Percentiles rank a stretch among this genome's conserved stretches.
Conservation (phyloP, 1,140 invertebrate genomes). For the Bombus difficillimus region DNA sequence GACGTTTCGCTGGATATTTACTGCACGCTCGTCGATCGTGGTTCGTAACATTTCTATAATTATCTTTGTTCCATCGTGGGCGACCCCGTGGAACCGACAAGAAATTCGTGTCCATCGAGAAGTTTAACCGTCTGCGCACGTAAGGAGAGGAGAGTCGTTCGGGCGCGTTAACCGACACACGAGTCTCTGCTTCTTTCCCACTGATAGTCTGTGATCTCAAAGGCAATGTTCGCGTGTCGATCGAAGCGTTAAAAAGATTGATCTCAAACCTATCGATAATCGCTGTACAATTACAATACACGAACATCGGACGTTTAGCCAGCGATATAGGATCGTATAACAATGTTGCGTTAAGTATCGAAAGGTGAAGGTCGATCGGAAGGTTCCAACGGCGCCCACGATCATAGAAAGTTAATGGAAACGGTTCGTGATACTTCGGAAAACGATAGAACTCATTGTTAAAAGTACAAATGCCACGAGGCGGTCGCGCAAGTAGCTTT, state of each 20-base stretch:
- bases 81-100: neutral
- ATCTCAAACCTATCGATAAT: neutral
- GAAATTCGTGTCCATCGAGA: neutral
- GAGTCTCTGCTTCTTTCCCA: neutral
- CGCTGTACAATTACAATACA: neutral
- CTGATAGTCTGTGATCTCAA: neutral
- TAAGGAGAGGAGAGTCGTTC: neutral
- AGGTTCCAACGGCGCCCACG: constrained; percentile 13
- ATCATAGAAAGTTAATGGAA: neutral
- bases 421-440: neutral
- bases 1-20: constrained; percentile 13
- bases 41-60: constrained; percentile 55
- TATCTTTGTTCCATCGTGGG: constrained; percentile 29
- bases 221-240: neutral
- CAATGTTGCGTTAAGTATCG: neutral
- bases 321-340: neutral
- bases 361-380: neutral
- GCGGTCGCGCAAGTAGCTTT: neutral
- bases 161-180: neutral
- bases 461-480: constrained; percentile 17
- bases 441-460: neutral
- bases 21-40: constrained; percentile 54
- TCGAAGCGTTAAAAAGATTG: neutral
- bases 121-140: neutral
- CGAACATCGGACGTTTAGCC: neutral